These are phyloP conservation scores for Oxycera nigricornis DNA, from an alignment of 2,888 invertebrate genomes.

Conservation along the genomic window DNA sequence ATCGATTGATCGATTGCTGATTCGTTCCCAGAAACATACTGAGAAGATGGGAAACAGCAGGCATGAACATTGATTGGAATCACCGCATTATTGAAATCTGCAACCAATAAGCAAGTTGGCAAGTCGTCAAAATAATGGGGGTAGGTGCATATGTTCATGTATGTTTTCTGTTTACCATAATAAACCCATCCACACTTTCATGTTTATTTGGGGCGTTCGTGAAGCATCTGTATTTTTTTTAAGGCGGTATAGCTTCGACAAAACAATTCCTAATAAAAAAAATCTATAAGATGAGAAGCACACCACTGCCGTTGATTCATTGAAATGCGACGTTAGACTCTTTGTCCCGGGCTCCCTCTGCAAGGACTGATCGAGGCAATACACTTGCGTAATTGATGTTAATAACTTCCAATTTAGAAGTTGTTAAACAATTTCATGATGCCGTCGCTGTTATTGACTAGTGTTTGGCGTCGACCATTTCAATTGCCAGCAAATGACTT, in stretches of 20 bases:
- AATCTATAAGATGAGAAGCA: not conserved
- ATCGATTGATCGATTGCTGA: constrained; percentile 28
- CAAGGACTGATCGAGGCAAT: not conserved
- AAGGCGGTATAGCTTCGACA: not conserved
- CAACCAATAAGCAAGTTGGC: not conserved
- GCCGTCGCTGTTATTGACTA: constrained; percentile 10
- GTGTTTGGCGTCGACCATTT: constrained; percentile 8
- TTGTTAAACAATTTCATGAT: constrained; percentile 40
- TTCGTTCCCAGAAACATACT: not conserved
- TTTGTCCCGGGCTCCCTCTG: not conserved
- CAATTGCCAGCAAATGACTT: constrained; percentile 28
- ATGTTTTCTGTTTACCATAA: not conserved
- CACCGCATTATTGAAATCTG: no score
- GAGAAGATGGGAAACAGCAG: constrained; percentile 5
- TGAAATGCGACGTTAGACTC: constrained; percentile 21
- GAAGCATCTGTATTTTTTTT: not conserved
- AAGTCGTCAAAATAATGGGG: constrained; percentile 22
- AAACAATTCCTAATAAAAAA: constrained; percentile 13
- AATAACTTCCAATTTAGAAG: constrained; percentile 46
- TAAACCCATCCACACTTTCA: not conserved
- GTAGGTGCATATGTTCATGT: not conserved
- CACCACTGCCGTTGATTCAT: not conserved
- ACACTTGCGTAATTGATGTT: constrained; percentile 45
- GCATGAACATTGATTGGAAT: constrained; percentile 3
- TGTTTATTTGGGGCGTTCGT: not conserved